These are phyloP conservation scores for Anguilla obscura DNA, from an alignment of 2,797 vertebrate species.

Conservation along the genomic window DNA sequence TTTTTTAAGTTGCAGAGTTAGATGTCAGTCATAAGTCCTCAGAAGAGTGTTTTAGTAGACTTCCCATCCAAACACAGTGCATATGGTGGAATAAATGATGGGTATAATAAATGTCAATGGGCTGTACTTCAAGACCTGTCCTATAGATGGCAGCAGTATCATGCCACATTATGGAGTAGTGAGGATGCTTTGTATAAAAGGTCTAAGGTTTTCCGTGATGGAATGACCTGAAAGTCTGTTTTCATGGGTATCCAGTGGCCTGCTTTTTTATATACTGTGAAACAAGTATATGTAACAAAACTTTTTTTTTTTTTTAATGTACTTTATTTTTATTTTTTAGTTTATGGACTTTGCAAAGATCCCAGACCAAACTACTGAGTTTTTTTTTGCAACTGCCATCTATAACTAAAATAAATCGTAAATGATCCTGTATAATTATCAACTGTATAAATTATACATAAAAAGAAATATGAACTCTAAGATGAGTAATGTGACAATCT, in stretches of 20 bases:
- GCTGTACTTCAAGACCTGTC: not conserved
- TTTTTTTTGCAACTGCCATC: not conserved
- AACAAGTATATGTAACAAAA: not conserved
- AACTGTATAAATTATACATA: not conserved
- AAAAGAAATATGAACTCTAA: not conserved
- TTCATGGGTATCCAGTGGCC: not conserved
- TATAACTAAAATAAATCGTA: not conserved
- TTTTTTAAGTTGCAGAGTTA: not conserved
- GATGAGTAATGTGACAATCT: not conserved
- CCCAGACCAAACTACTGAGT: not conserved
- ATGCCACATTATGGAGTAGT: not conserved
- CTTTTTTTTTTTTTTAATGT: not conserved
- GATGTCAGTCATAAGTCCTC: not conserved
- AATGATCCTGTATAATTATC: not conserved
- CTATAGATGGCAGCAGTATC: constrained; percentile 24
- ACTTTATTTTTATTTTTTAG: not conserved
- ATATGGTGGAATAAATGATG: not conserved
- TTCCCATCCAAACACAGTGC: not conserved
- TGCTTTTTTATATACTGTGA: not conserved
- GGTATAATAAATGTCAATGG: not conserved
- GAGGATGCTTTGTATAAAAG: not conserved
- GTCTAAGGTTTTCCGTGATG: not conserved
- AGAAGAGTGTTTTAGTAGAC: not conserved
- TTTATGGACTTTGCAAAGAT: not conserved
- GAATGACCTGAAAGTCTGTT: not conserved